phyloP scores from a whole-genome alignment of 2,797 vertebrate species.

The Gobionotothen gibberifrons region DNA sequence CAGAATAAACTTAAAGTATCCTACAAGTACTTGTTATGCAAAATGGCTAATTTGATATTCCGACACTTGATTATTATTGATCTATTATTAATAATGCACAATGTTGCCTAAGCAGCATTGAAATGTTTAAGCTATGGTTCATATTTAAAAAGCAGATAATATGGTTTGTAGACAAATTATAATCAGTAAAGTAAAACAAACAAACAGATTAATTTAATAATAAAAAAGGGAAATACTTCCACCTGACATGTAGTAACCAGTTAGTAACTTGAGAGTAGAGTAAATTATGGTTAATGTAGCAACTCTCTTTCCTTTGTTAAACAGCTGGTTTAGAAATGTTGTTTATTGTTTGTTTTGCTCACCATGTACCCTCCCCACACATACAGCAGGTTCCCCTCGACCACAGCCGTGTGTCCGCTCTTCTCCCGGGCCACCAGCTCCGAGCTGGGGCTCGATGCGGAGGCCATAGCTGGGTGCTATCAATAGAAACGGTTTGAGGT shows the following conservation, averaged over 20 bases:
- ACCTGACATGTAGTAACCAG: background rate
- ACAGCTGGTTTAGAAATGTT: background rate
- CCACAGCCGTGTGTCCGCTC: slow-evolving; percentile 93
- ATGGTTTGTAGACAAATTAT: background rate
- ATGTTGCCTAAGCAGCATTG: background rate
- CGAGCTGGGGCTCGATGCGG: slow-evolving; percentile 62
- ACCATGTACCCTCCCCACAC: slow-evolving; percentile 98
- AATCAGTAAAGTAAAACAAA: background rate
- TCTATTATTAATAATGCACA: background rate
- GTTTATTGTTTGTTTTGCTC: slow-evolving; percentile 63
- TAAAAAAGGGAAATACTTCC: background rate
- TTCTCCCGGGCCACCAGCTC: slow-evolving; percentile 91
- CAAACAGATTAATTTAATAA: too few relatives aligned
- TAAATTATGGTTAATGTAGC: too few relatives aligned
- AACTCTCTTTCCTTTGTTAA: background rate
- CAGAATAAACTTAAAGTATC: background rate
- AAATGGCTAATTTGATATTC: background rate
- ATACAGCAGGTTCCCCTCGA: slow-evolving; percentile 87
- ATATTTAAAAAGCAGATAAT: background rate
- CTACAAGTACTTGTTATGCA: slow-evolving; percentile 1
- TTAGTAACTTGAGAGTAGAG: too few relatives aligned
- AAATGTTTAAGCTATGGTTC: background rate
- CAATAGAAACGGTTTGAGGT: slow-evolving; percentile 21
- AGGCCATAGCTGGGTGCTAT: slow-evolving; percentile 61
- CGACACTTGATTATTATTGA: background rate